A percentile compares a stretch with the other conserved stretches of the same genome.
Conservation (phyloP, 2,797 vertebrate species). For the Danionella dracula region DNA sequence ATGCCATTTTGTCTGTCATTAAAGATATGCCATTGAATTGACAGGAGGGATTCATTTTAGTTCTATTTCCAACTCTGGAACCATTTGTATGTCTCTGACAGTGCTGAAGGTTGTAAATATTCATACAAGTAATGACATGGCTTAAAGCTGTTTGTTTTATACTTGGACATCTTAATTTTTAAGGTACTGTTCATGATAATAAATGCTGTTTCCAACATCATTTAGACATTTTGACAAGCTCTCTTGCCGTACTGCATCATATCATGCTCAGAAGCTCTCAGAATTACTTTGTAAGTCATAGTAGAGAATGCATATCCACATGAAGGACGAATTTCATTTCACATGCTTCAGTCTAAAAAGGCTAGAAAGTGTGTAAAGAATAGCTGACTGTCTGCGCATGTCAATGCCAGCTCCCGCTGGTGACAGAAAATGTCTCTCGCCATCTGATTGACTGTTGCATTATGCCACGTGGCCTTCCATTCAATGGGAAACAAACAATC, state of each 20-base stretch:
- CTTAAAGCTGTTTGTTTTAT: constrained; percentile 35
- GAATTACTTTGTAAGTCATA: constrained; percentile 1
- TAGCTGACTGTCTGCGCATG: constrained; percentile 32
- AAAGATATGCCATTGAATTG: constrained; percentile 43
- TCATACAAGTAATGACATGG: constrained; percentile 21
- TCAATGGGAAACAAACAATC: constrained; percentile 65
- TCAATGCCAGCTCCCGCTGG: constrained; percentile 51
- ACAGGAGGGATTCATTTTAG: constrained; percentile 45
- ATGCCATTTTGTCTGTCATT: constrained; percentile 41
- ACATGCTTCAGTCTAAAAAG: background rate
- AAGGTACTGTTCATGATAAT: background rate
- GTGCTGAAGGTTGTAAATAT: constrained; percentile 17
- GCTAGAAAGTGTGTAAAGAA: constrained; percentile 13
- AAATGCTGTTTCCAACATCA: background rate
- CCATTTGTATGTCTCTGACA: constrained; percentile 37
- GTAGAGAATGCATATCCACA: background rate
- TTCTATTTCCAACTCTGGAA: constrained; percentile 23
- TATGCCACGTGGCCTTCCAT: constrained; percentile 49
- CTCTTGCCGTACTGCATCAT: background rate
- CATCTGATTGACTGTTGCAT: constrained; percentile 33
- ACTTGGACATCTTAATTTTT: background rate
- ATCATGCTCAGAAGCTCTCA: background rate
- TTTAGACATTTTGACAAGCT: background rate
- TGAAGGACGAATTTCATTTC: constrained; percentile 11
- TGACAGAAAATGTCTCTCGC: constrained; percentile 37